A percentile compares a stretch with the other conserved stretches of the same genome.
phyloP scores from a whole-genome alignment of 2,888 invertebrate species.

The Caenorhabditis angaria region DNA sequence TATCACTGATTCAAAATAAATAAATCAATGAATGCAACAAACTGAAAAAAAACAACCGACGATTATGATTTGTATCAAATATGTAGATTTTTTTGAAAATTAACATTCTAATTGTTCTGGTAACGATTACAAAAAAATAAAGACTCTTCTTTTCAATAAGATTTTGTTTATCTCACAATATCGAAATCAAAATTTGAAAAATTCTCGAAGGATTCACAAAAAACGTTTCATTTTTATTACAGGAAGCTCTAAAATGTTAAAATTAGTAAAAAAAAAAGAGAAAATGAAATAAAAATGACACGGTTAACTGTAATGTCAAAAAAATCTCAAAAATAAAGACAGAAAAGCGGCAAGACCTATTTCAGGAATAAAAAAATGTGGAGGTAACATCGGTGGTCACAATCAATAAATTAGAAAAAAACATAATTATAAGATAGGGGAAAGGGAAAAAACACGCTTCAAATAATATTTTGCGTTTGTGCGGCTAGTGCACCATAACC shows the following conservation, averaged over 20 bases:
- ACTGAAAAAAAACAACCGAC: too few relatives aligned
- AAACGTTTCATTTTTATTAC: constrained; percentile 2
- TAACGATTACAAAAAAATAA: too few relatives aligned
- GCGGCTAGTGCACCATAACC: constrained; percentile 37
- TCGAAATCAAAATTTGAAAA: neutral
- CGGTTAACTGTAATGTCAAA: neutral
- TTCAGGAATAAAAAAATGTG: neutral
- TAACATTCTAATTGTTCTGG: too few relatives aligned
- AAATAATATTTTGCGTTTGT: constrained; percentile 12
- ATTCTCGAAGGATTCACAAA: neutral
- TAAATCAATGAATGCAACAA: too few relatives aligned
- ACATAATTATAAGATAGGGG: constrained; percentile 13
- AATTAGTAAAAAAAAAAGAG: too few relatives aligned
- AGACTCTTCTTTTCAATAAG: too few relatives aligned
- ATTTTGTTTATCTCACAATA: too few relatives aligned
- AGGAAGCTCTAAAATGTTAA: constrained; percentile 1
- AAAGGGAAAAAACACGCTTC: neutral
- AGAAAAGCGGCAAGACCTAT: constrained; percentile 1
- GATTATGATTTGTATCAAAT: too few relatives aligned
- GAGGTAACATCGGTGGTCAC: neutral
- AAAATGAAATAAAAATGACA: neutral
- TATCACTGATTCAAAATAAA: too few relatives aligned
- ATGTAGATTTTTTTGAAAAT: too few relatives aligned
- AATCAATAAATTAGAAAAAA: neutral
- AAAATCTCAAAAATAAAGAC: neutral